Percentiles rank a stretch among this genome's conserved stretches.
phyloP scores from a whole-genome alignment of 2,797 vertebrate genomes.

The Hozukius guyotensis region DNA sequence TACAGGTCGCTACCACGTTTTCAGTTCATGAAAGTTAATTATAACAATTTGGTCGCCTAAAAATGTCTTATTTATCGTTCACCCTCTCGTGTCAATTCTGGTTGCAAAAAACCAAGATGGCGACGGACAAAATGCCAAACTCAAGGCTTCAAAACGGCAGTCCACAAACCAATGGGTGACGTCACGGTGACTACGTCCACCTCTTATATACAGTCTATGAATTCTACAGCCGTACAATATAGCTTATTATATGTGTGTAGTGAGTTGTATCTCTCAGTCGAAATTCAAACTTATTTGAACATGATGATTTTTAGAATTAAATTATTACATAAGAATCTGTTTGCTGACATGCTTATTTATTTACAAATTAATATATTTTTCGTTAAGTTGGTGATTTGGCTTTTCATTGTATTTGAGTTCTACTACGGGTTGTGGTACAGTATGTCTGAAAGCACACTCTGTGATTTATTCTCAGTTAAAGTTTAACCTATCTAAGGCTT shows the following conservation, averaged over 20 bases:
- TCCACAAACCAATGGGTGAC: not conserved
- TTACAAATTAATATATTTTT: not conserved
- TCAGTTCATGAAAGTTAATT: no score
- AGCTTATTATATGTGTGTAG: no score
- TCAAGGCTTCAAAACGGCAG: no score
- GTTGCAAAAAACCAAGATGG: no score
- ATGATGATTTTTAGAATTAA: not conserved
- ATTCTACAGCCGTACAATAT: not conserved
- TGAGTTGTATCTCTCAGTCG: not conserved
- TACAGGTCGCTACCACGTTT: no score
- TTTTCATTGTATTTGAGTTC: not conserved
- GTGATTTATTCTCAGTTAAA: not conserved
- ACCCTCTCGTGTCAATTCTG: no score
- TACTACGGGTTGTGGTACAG: not conserved
- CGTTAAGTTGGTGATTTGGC: not conserved
- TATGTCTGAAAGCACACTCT: not conserved
- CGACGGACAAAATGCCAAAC: no score
- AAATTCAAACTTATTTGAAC: not conserved
- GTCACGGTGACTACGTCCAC: not conserved
- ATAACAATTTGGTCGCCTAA: no score
- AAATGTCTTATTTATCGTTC: no score
- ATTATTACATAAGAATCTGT: no score
- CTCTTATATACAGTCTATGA: not conserved
- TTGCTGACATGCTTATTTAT: not conserved
- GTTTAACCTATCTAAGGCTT: not conserved